Evolutionary conservation across 1,140 invertebrate genomes (phyloP).

Genomic region (Bombus confusus): DNA sequence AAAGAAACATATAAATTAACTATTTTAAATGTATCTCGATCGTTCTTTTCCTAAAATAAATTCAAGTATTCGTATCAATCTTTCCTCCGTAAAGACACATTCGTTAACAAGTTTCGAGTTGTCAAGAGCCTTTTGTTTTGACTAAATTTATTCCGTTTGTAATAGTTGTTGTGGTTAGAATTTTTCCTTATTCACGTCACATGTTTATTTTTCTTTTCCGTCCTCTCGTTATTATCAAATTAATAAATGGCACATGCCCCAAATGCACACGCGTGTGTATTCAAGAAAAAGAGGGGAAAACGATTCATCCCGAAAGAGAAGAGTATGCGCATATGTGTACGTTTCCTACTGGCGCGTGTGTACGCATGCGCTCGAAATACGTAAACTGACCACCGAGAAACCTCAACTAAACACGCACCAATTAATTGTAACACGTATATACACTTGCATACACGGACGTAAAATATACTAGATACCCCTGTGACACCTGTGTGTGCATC

Average conservation of each 20-base stretch:
- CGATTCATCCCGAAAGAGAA: slow-evolving; percentile 29
- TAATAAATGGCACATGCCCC: slow-evolving; percentile 50
- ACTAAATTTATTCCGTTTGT: background rate
- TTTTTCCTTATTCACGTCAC: background rate
- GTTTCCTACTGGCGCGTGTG: background rate
- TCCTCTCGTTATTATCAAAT: slow-evolving; percentile 10
- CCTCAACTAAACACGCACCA: background rate
- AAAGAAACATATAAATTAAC: slow-evolving; percentile 21
- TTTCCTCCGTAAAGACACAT: slow-evolving; percentile 14
- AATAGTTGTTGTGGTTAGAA: slow-evolving; percentile 18
- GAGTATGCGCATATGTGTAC: slow-evolving; percentile 11
- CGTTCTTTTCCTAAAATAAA: background rate
- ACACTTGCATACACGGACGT: background rate
- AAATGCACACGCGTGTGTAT: slow-evolving; percentile 33
- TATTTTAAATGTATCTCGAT: slow-evolving; percentile 1
- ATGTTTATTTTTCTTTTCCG: background rate
- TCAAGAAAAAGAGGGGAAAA: slow-evolving; percentile 2
- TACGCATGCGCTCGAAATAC: slow-evolving; percentile 23
- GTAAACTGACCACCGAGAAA: background rate
- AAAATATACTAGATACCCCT: slow-evolving; percentile 16
- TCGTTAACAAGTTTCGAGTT: background rate
- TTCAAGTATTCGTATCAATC: background rate
- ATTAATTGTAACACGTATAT: background rate
- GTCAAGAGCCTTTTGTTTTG: background rate
- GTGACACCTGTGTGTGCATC: background rate